phyloP scores from a whole-genome alignment of 53 echinoderm and acorn worm species.

The Stichopus horrens region DNA sequence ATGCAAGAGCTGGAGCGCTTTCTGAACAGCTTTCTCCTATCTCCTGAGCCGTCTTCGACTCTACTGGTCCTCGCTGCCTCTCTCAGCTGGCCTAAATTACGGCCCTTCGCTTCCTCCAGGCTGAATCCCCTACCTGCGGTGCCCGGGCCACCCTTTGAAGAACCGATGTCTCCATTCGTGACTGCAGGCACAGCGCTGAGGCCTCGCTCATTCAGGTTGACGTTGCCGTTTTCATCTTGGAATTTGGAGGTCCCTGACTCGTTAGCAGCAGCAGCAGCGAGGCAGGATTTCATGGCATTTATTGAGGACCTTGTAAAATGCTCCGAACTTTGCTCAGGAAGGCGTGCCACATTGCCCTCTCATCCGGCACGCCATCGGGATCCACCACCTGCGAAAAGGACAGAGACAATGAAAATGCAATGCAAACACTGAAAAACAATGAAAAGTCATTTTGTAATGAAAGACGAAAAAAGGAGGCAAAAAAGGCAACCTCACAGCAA shows the following conservation, averaged over 20 bases:
- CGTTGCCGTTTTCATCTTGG: constrained; percentile 21
- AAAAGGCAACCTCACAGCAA: not conserved
- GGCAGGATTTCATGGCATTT: constrained; percentile 31
- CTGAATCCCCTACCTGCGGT: not conserved
- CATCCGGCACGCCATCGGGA: constrained; percentile 12
- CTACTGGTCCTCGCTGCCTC: not conserved
- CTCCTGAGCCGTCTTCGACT: not conserved
- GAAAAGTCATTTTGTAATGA: not conserved
- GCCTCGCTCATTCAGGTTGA: constrained; percentile 16
- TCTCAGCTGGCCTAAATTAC: constrained; percentile 21
- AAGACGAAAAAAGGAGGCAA: no score
- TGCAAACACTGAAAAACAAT: not conserved
- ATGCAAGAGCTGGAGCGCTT: constrained; percentile 44
- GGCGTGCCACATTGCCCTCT: constrained; percentile 7
- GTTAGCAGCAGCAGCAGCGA: not conserved
- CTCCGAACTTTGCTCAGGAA: not conserved
- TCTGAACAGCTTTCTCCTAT: not conserved
- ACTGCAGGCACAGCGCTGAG: not conserved
- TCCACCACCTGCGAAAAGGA: not conserved
- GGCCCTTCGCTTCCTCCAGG: constrained; percentile 3
- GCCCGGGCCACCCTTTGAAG: not conserved
- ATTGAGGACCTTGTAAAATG: not conserved
- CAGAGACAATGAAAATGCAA: constrained; percentile 13
- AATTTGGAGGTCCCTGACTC: not conserved
- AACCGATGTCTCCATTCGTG: not conserved